These are phyloP conservation scores for Alentia gelatinosa DNA, from an alignment of 2,888 invertebrate genomes.

Conservation along the genomic window DNA sequence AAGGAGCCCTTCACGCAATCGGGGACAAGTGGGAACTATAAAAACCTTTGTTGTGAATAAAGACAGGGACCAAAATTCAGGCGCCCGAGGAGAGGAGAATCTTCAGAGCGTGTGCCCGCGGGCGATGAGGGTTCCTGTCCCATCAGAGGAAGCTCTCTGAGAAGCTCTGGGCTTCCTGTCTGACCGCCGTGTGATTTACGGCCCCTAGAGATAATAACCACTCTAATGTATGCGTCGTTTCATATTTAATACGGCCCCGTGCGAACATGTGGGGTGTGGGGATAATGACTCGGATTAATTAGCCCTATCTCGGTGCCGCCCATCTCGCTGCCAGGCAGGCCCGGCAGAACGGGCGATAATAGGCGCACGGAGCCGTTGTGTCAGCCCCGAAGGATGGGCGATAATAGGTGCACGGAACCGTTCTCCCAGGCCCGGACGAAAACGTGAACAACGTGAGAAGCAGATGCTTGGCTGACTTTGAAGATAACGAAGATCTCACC, in stretches of 20 bases:
- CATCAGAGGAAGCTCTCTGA: neutral
- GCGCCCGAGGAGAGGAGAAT: neutral
- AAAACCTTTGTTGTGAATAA: slow-evolving; percentile 5
- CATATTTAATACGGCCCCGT: slow-evolving; percentile 28
- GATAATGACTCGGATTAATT: slow-evolving; percentile 42
- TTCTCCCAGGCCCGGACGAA: neutral
- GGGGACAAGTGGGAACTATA: slow-evolving; percentile 36
- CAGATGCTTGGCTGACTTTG: slow-evolving; percentile 41
- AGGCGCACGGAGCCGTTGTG: neutral
- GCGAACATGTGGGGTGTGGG: slow-evolving; percentile 14
- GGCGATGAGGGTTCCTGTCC: neutral
- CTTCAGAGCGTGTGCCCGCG: neutral
- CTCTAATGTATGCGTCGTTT: slow-evolving; percentile 38
- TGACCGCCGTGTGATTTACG: neutral
- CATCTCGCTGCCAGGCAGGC: neutral
- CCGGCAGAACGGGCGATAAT: neutral
- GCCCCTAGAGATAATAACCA: neutral
- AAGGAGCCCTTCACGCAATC: neutral
- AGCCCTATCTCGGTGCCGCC: neutral
- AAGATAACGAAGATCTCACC: slow-evolving; percentile 21
- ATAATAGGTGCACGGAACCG: neutral
- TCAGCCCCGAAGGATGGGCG: neutral
- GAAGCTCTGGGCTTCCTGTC: neutral
- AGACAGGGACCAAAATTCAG: neutral
- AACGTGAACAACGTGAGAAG: too few relatives aligned